Evolutionary conservation across 2,113 vertebrate species (phyloP).

Genomic region (Mirza zaza): DNA sequence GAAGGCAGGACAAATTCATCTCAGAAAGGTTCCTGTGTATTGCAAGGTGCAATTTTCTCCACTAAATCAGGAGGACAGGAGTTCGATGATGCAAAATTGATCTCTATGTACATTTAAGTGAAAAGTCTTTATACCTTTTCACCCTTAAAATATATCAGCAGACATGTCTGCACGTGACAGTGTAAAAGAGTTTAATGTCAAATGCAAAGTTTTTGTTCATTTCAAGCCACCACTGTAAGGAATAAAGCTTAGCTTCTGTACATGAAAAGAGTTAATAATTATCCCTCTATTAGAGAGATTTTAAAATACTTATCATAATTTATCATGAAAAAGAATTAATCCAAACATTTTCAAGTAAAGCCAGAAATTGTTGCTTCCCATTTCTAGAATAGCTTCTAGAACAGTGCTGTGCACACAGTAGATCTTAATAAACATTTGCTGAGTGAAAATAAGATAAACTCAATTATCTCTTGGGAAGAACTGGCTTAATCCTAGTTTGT

Average conservation of each 20-base stretch:
- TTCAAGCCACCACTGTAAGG: slow-evolving; percentile 81
- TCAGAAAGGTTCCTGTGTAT: slow-evolving; percentile 39
- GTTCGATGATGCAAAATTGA: slow-evolving; percentile 73
- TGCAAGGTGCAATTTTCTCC: slow-evolving; percentile 65
- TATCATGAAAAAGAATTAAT: slow-evolving; percentile 65
- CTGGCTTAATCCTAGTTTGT: slow-evolving; percentile 48
- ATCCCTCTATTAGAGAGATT: slow-evolving; percentile 59
- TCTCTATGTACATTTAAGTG: slow-evolving; percentile 78
- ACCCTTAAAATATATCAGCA: slow-evolving; percentile 79
- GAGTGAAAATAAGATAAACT: slow-evolving; percentile 37
- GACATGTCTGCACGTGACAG: slow-evolving; percentile 81
- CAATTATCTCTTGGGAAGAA: slow-evolving; percentile 54
- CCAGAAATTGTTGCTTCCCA: slow-evolving; percentile 65
- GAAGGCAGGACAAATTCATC: slow-evolving; percentile 64
- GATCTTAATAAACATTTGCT: slow-evolving; percentile 64
- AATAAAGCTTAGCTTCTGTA: slow-evolving; percentile 63
- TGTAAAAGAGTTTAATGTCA: slow-evolving; percentile 82
- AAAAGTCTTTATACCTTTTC: slow-evolving; percentile 69
- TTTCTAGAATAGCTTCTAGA: slow-evolving; percentile 66
- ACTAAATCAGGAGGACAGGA: slow-evolving; percentile 43
- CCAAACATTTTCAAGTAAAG: slow-evolving; percentile 44
- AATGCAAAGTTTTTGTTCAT: slow-evolving; percentile 81
- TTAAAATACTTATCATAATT: slow-evolving; percentile 65
- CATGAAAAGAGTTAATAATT: slow-evolving; percentile 53
- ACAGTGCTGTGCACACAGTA: slow-evolving; percentile 58